Evolutionary conservation across 2,888 invertebrate genomes (phyloP), one percentile per base, ranked within the genome.

Genomic region (Augochlorella aurata): DNA sequence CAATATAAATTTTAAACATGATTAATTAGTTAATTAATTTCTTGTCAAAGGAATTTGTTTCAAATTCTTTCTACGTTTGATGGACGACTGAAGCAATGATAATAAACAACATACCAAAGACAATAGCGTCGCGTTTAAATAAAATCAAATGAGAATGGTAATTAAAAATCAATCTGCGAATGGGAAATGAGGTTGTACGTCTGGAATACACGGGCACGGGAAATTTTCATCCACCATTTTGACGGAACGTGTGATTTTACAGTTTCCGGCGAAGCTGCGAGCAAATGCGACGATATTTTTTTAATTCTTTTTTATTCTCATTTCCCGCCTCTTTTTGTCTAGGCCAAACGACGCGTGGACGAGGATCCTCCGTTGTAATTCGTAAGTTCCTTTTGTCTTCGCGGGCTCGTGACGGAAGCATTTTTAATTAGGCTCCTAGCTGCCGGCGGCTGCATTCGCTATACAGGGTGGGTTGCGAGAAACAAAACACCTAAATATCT

Each of bases 391-490:
- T 83, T 88, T 89, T 85, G 86, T 88, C 82, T 81, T 70, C 61
- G 72, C 54, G 52, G 71, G 21, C 79, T 71, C 68, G 79, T 81
- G 83, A 84, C 84, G 82, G 78, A 83, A 88, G 87, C 86, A 83
- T 88, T 89, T 89, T 88, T 89, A 89, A 89, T 89, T 89, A 89
- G 85, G 75, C 85, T 83, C 65, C 74, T 52, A 68, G 84, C 47
- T 87, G 77, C 73, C 74, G 68, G 74, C 74, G 74, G 75, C 81
- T 50, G n/a, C 61, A 16, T 29, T 61, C 61, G 61, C 18, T 44
- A 12, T 52, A 50, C n/a, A 14, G n/a, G 18, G 29, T 69, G 29
- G 0, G 14, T 8, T 14, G 29, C 16, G 61, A 61, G 29, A 29
- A 61, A 61, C 29, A 18, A 24, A 61, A 61, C 61, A 2, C 29